phyloP scores from a whole-genome alignment of 2,888 invertebrate genomes.

The Lasioglossum villosulum region DNA sequence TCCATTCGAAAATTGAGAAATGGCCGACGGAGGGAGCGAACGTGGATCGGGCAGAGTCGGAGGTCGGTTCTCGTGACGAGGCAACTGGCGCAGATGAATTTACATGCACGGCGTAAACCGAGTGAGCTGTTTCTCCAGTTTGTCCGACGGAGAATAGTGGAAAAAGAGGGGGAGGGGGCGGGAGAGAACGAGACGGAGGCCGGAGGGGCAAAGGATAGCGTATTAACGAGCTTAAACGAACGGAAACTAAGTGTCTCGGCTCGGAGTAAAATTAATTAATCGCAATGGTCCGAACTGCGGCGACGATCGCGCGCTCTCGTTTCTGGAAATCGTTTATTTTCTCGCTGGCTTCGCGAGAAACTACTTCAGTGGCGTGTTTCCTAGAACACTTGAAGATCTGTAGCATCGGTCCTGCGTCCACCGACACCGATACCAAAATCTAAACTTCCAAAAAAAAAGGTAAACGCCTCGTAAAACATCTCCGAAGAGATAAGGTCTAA shows the following conservation, averaged over 20 bases:
- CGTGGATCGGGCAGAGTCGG: constrained; percentile 61
- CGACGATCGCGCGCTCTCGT: constrained; percentile 66
- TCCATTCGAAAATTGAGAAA: background rate
- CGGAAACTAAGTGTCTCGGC: constrained; percentile 84
- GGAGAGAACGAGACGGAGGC: constrained; percentile 42
- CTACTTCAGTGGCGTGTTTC: background rate
- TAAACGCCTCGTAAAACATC: background rate
- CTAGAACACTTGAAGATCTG: background rate
- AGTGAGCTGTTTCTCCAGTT: constrained; percentile 78
- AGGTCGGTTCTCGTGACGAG: constrained; percentile 65
- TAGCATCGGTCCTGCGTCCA: background rate
- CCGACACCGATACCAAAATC: background rate
- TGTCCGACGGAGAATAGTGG: constrained; percentile 44
- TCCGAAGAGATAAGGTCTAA: background rate
- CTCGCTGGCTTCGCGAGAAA: constrained; percentile 26
- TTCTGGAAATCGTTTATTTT: constrained; percentile 71
- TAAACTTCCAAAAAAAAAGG: background rate
- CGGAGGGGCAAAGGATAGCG: constrained; percentile 71
- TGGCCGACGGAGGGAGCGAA: constrained; percentile 15
- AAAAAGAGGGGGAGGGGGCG: constrained; percentile 34
- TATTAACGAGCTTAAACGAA: constrained; percentile 85
- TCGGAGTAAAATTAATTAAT: constrained; percentile 84
- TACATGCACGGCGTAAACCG: constrained; percentile 81
- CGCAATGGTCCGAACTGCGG: constrained; percentile 75
- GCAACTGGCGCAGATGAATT: constrained; percentile 77